A percentile compares a stretch with the other conserved stretches of the same genome.
Evolutionary conservation across 2,113 vertebrate genomes (phyloP).

Genomic region (Tor tambroides): DNA sequence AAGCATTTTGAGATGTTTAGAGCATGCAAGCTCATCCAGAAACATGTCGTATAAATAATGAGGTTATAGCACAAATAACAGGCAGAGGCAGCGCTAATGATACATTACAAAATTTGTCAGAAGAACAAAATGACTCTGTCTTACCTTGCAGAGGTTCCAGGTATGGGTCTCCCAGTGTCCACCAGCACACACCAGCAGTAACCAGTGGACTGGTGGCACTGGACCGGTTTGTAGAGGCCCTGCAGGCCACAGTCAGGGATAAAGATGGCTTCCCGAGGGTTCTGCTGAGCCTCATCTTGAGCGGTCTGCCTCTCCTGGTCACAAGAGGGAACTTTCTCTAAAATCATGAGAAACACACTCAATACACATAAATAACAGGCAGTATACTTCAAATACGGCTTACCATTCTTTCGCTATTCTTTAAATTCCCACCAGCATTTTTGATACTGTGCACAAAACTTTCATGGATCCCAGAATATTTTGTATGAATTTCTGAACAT

Average conservation of each 20-base stretch:
- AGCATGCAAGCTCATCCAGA: not conserved
- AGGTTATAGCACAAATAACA: not conserved
- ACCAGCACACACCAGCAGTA: slow-evolving; percentile 99
- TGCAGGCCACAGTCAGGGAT: slow-evolving; percentile 91
- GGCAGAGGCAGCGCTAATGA: not conserved
- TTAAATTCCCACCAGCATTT: too few relatives aligned
- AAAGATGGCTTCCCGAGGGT: slow-evolving; percentile 87
- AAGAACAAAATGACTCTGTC: slow-evolving; percentile 28
- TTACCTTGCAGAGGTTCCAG: slow-evolving; percentile 95
- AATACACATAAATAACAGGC: slow-evolving; percentile 51
- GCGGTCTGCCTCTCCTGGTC: slow-evolving; percentile 96
- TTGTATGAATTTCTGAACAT: too few relatives aligned
- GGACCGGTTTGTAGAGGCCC: slow-evolving; percentile 92
- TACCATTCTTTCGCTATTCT: not conserved
- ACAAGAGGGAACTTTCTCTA: slow-evolving; percentile 96
- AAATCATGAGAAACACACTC: slow-evolving; percentile 76
- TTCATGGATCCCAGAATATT: too few relatives aligned
- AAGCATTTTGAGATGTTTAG: slow-evolving; percentile 22
- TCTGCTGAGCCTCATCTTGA: slow-evolving; percentile 88
- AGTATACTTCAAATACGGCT: not conserved
- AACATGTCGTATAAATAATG: not conserved
- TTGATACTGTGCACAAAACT: too few relatives aligned
- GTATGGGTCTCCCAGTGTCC: slow-evolving; percentile 94
- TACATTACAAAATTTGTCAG: not conserved
- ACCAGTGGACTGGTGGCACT: slow-evolving; percentile 98